phyloP scores from a whole-genome alignment of 2,888 invertebrate genomes.

The Arge pagana region DNA sequence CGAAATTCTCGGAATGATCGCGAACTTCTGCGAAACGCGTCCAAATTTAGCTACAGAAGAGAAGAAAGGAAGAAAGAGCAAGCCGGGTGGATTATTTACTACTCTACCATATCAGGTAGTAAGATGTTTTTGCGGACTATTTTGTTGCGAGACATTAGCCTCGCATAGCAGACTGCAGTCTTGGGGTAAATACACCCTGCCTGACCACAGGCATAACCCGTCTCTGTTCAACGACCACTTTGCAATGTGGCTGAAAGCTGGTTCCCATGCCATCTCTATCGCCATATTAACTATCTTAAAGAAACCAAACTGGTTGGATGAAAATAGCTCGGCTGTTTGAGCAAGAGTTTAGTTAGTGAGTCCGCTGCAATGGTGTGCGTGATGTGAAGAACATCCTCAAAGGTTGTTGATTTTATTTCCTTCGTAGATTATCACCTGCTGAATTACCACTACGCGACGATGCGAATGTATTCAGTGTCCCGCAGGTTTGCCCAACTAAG shows the following conservation, averaged over 20 bases:
- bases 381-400: conserved; percentile 14
- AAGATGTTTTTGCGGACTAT: conserved; percentile 21
- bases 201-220: conserved; percentile 14
- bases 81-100: conserved; percentile 12
- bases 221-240: conserved; percentile 20
- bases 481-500: too few relatives aligned
- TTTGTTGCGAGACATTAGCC: conserved; percentile 21
- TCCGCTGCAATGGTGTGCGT: not conserved
- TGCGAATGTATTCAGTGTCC: too few relatives aligned
- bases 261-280: conserved; percentile 27
- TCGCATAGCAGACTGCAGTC: conserved; percentile 20
- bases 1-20: too few relatives aligned
- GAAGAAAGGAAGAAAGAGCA: conserved; percentile 9
- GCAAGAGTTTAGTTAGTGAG: conserved; percentile 15
- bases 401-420: conserved; percentile 16
- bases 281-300: conserved; percentile 24
- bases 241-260: conserved; percentile 22
- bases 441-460: conserved; percentile 5
- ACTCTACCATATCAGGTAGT: conserved; percentile 11
- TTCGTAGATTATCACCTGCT: not conserved
- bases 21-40: conserved; percentile 15
- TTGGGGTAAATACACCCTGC: conserved; percentile 9
- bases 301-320: conserved; percentile 25
- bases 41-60: conserved; percentile 14
- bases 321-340: conserved; percentile 22